Base-by-base conservation (phyloP, 2,797 vertebrate genomes). In the Centroberyx gerrardi region DNA sequence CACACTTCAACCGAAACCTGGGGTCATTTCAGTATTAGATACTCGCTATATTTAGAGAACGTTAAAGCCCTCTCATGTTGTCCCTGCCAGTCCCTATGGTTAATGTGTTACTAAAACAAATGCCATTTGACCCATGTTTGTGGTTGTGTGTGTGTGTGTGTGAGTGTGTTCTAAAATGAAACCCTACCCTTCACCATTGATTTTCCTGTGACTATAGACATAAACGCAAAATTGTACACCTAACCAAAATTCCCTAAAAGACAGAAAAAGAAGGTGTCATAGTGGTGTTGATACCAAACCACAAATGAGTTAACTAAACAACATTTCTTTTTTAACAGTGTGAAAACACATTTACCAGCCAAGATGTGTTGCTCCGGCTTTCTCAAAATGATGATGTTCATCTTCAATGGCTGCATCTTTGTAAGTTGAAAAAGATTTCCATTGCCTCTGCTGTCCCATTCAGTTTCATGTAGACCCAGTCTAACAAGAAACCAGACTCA, bases 371-470 rank as follows among this genome's bases (percentile, higher is more conserved):
- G 94, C 80, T 74, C 88, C 48, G 6, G 87, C 6, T 91, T 95
- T 53, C 91, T 96, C 81, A 96, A 96, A 86, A 68, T 88, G 0
- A 93, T 94, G 91, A 96, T 96, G 95, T 96, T 96, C 38, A 15
- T 94, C 76, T 94, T 95, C 85, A 96, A 96, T 44, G 93, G 94
- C 9, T 31, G 58, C 83, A 95, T 96, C 86, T 96, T 94, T 88
- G 96, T 96, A 89, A 95, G 96, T 96, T 52, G 8, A 10, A 38
- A 15, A 52, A 2, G 38, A 52, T 33, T 0, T 49, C 22, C 28
- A 55, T 2, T 22, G 2, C 14, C 38, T 66, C 29, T 63, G 5
- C 14, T 18, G 13, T 67, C 17, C 36, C 17, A 3, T 31, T 66
- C 29, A 15, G 4, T 18, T 40, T 70, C 29, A 44, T n/a, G 7